Percentiles rank a stretch among this genome's conserved stretches.
phyloP scores from a whole-genome alignment of 1,140 invertebrate species.

The Megathymus violae region DNA sequence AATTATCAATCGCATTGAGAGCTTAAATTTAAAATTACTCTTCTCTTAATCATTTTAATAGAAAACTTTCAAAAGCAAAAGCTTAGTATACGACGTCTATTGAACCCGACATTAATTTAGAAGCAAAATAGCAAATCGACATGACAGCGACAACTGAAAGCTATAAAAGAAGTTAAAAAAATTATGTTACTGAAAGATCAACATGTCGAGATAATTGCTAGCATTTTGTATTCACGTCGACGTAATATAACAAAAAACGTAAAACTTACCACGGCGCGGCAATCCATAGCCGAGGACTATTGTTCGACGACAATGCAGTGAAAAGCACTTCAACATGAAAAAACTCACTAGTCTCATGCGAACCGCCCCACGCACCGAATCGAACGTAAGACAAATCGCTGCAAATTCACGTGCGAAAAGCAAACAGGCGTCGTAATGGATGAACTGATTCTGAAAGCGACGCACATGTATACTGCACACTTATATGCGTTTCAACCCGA shows the following conservation, averaged over 20 bases:
- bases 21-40: too few species aligned
- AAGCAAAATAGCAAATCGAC: too few species aligned
- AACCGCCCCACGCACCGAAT: conserved; percentile 17
- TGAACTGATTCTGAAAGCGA: conserved; percentile 44
- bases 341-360: conserved; percentile 46
- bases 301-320: conserved; percentile 60
- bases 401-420: conserved; percentile 33
- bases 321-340: conserved; percentile 59
- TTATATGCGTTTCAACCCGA: conserved; percentile 47
- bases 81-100: too few species aligned
- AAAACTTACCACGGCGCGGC: conserved; percentile 65
- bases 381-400: conserved; percentile 23
- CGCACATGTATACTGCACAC: conserved; percentile 47
- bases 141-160: too few species aligned
- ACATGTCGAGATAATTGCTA: conserved; percentile 18
- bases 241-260: conserved; percentile 33
- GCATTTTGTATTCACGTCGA: neutral
- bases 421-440: conserved; percentile 25
- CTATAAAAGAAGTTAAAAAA: too few species aligned
- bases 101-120: too few species aligned
- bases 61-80: too few species aligned
- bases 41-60: too few species aligned
- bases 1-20: too few species aligned
- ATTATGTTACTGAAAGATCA: too few species aligned
- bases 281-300: conserved; percentile 67